phyloP scores from a whole-genome alignment of 2,888 invertebrate species.

The Isotomurus palustris region DNA sequence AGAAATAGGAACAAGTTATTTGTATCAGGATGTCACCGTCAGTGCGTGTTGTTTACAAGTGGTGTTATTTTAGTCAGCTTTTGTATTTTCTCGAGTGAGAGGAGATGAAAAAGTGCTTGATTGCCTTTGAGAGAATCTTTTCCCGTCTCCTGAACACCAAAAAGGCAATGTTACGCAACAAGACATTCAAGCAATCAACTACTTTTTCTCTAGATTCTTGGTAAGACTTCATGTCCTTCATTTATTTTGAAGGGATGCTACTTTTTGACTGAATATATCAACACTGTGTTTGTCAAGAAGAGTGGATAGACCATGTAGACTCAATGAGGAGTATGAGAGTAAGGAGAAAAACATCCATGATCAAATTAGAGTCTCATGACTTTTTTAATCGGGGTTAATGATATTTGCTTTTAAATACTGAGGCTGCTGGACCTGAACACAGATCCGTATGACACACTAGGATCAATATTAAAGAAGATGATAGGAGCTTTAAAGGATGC shows the following conservation, averaged over 20 bases:
- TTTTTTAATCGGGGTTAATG: too few relatives aligned
- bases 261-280: too few relatives aligned
- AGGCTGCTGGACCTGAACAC: constrained; percentile 18
- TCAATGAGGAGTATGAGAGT: constrained; percentile 62
- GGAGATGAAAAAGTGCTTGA: constrained; percentile 60
- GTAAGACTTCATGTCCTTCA: constrained; percentile 51
- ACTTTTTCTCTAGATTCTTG: constrained; percentile 64
- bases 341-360: constrained; percentile 38
- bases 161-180: constrained; percentile 51
- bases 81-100: constrained; percentile 65
- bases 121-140: constrained; percentile 59
- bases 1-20: too few relatives aligned
- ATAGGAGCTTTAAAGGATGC: constrained; percentile 49
- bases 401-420: constrained; percentile 28
- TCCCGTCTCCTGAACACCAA: constrained; percentile 48
- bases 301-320: constrained; percentile 69
- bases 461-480: constrained; percentile 41
- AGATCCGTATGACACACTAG: constrained; percentile 20
- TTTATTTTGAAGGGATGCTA: too few relatives aligned
- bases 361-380: constrained; percentile 1
- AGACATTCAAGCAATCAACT: constrained; percentile 70
- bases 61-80: constrained; percentile 58
- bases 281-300: too few relatives aligned
- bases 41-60: constrained; percentile 50
- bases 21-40: background rate